phyloP scores from a whole-genome alignment of 1,140 invertebrate species.

The Seison nebaliae region DNA sequence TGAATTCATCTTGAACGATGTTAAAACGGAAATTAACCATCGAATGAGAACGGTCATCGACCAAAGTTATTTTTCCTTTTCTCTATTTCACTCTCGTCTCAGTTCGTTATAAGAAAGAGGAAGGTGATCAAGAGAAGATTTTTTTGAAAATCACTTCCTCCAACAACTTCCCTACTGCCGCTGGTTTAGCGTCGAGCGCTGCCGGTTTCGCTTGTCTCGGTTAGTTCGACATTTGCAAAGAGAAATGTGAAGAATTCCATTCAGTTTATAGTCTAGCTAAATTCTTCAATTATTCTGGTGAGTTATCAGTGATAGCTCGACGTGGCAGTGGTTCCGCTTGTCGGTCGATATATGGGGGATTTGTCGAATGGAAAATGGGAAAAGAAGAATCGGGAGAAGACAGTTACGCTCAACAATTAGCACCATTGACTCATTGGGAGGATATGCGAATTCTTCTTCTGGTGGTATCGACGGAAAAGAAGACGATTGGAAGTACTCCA shows the following conservation, averaged over 20 bases:
- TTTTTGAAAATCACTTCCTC: slow-evolving; percentile 65
- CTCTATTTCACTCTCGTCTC: no score
- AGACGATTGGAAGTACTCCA: slow-evolving; percentile 55
- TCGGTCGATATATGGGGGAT: slow-evolving; percentile 69
- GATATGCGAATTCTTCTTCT: slow-evolving; percentile 61
- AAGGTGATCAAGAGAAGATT: no score
- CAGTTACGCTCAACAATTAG: slow-evolving; percentile 45
- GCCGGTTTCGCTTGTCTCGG: slow-evolving; percentile 60
- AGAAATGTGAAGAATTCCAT: no score
- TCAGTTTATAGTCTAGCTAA: slow-evolving; percentile 41
- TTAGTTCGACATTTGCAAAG: no score
- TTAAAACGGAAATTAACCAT: no score
- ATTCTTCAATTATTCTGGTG: slow-evolving; percentile 46
- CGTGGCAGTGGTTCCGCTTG: slow-evolving; percentile 82
- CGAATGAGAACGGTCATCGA: no score
- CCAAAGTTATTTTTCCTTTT: no score
- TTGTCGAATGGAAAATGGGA: slow-evolving; percentile 63
- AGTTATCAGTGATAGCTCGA: slow-evolving; percentile 50
- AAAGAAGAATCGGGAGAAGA: slow-evolving; percentile 40
- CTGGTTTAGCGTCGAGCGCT: slow-evolving; percentile 83
- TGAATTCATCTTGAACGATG: no score
- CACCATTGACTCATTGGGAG: slow-evolving; percentile 51
- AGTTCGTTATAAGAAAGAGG: no score
- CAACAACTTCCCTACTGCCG: slow-evolving; percentile 95
- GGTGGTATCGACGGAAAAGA: slow-evolving; percentile 37